Percentiles rank a stretch among this genome's conserved stretches.
These are phyloP conservation scores for Harpegnathos saltator DNA, from an alignment of 1,140 invertebrate genomes.

Conservation along the genomic window DNA sequence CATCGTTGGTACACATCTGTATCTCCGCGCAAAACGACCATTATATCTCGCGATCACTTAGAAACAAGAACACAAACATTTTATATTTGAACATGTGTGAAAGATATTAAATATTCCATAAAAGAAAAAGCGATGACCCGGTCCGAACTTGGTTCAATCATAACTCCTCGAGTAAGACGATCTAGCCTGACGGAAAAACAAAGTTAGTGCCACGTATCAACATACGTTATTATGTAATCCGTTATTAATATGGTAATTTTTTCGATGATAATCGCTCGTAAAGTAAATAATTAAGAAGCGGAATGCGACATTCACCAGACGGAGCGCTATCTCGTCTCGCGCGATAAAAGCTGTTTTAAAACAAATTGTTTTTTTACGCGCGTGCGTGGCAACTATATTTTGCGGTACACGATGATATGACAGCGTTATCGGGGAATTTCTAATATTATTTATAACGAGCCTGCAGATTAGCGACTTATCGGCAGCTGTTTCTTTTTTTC, in stretches of 20 bases:
- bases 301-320: neutral
- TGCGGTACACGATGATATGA: neutral
- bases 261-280: neutral
- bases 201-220: neutral
- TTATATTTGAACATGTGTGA: neutral
- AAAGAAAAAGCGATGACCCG: neutral
- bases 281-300: neutral
- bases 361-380: neutral
- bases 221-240: too few species aligned
- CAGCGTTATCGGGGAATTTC: neutral
- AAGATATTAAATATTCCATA: slow-evolving; percentile 8
- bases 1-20: neutral
- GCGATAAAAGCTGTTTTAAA: slow-evolving; percentile 18
- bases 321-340: neutral
- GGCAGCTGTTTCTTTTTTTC: neutral
- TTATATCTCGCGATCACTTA: neutral
- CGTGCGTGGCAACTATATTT: neutral
- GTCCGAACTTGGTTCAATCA: neutral
- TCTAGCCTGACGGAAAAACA: neutral
- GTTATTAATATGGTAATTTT: neutral
- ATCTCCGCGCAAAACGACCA: neutral
- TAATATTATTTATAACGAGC: slow-evolving; percentile 17
- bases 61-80: neutral
- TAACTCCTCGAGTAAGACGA: neutral
- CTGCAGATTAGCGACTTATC: slow-evolving; percentile 40